Percentiles rank a stretch among this genome's conserved stretches.
Evolutionary conservation across 2,888 invertebrate genomes (phyloP).

Genomic region (Cosmia pyralina): DNA sequence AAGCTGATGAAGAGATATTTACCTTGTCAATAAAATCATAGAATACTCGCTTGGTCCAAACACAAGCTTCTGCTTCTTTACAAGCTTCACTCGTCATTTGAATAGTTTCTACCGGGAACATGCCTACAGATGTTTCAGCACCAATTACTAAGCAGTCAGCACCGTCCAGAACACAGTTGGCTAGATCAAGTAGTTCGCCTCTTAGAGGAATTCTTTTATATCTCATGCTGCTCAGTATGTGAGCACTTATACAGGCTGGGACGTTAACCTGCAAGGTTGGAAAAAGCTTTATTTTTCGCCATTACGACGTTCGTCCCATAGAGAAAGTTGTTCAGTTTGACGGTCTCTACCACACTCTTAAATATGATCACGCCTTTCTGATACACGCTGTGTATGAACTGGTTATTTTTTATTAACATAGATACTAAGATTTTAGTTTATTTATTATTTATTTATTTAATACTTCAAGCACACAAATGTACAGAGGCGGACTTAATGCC

Average conservation of each 20-base stretch:
- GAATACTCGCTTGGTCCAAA: constrained; percentile 89
- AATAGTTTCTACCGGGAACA: constrained; percentile 89
- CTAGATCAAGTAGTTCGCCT: constrained; percentile 92
- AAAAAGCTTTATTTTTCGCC: background rate
- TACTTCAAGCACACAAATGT: no score
- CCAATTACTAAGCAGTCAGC: constrained; percentile 92
- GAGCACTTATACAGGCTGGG: constrained; percentile 79
- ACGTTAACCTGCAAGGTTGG: constrained; percentile 75
- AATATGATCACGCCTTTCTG: no score
- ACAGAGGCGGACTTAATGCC: no score
- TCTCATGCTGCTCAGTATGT: constrained; percentile 82
- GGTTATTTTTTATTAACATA: background rate
- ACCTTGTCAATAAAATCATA: constrained; percentile 84
- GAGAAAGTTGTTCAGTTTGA: no score
- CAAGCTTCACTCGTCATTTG: constrained; percentile 87
- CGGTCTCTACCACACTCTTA: no score
- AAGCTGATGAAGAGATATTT: background rate
- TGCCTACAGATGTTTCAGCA: constrained; percentile 92
- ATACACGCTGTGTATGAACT: background rate
- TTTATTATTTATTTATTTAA: no score
- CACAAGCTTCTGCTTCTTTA: constrained; percentile 93
- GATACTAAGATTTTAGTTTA: background rate
- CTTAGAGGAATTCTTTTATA: constrained; percentile 81
- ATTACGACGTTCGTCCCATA: no score
- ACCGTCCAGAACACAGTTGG: constrained; percentile 94